Evolutionary conservation across 2,113 vertebrate genomes (phyloP), one percentile per base, ranked within the genome.

Genomic region (Peromyscus leucopus): DNA sequence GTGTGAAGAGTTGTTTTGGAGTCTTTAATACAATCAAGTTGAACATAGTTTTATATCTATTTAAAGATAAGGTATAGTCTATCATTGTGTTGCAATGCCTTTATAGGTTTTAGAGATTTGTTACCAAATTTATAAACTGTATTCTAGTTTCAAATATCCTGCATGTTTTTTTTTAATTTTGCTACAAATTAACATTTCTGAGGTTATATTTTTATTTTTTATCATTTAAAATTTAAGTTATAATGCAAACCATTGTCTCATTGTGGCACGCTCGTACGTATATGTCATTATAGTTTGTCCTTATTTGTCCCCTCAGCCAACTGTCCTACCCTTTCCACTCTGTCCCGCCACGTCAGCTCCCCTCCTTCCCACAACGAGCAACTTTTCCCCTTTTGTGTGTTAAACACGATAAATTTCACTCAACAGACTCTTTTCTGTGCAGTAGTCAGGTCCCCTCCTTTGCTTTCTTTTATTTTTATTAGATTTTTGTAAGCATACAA

Each of bases 341-440:
- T 11, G 10, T 12, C 51, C 51, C 78, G 5, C 4, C 5, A 36
- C 2, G 17, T 36, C 48, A 82, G 36, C 5, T 24, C 4, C 33
- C 4, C 79, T 59, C 79, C 36, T 57, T 22, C 55, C 11, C n/a
- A 10, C 33, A 82, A 19, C 5, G 42, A 42, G 42, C 42, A 31
- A 65, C 59, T 46, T 46, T 39, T 63, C 63, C 28, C 26, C 31
- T 67, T 67, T 86, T 36, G 46, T 69, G 63, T 48, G 42, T 48
- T 86, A 86, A 86, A 46, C 48, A 67, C 28, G 48, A 67, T 86
- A 86, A 86, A 86, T 86, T 67, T 86, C 28, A 67, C 84, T 86
- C 61, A 86, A 46, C 63, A 86, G 39, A 48, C 28, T 61, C n/a
- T 86, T 84, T 48, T 86, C 84, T 67, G 63, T 67, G 31, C 67